Percentiles rank a stretch among this genome's conserved stretches.
phyloP scores from a whole-genome alignment of 1,140 invertebrate genomes.

The Pectinophora gossypiella region DNA sequence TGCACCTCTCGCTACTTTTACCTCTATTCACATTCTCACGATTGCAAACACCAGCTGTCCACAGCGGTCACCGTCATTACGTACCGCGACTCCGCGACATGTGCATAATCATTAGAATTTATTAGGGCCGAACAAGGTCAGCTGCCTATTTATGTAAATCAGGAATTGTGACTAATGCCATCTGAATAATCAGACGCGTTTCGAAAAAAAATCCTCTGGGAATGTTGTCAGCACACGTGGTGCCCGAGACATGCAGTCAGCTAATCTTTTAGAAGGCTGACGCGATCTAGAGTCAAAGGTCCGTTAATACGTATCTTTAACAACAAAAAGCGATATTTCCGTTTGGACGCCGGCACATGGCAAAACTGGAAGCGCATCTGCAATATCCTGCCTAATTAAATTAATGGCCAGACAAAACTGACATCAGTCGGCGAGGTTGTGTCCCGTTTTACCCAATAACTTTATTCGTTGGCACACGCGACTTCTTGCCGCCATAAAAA shows the following conservation, averaged over 20 bases:
- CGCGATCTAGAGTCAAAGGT: slow-evolving; percentile 40
- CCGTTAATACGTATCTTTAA: slow-evolving; percentile 38
- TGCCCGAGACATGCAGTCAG: not conserved
- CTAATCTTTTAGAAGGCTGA: slow-evolving; percentile 36
- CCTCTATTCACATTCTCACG: slow-evolving; percentile 50
- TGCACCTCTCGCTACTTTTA: slow-evolving; percentile 56
- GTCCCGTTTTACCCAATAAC: slow-evolving; percentile 20
- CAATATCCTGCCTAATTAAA: slow-evolving; percentile 41
- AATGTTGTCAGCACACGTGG: slow-evolving; percentile 25
- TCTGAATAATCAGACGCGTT: slow-evolving; percentile 34
- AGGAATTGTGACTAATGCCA: slow-evolving; percentile 30
- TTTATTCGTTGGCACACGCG: not conserved
- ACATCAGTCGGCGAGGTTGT: slow-evolving; percentile 19
- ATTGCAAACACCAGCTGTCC: slow-evolving; percentile 46
- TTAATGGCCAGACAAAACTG: slow-evolving; percentile 26
- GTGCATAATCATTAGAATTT: slow-evolving; percentile 65
- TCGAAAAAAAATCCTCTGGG: slow-evolving; percentile 38
- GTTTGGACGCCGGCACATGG: slow-evolving; percentile 43
- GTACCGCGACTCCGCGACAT: slow-evolving; percentile 39
- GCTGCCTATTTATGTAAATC: slow-evolving; percentile 57
- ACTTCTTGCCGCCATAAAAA: not conserved
- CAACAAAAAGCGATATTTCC: slow-evolving; percentile 52
- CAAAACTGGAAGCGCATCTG: slow-evolving; percentile 45
- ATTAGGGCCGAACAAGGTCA: slow-evolving; percentile 63
- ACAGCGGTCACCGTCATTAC: slow-evolving; percentile 27